Percentiles rank a stretch among this genome's conserved stretches.
These are phyloP conservation scores for Melanostoma scalare DNA, from an alignment of 2,888 invertebrate species.

Conservation along the genomic window DNA sequence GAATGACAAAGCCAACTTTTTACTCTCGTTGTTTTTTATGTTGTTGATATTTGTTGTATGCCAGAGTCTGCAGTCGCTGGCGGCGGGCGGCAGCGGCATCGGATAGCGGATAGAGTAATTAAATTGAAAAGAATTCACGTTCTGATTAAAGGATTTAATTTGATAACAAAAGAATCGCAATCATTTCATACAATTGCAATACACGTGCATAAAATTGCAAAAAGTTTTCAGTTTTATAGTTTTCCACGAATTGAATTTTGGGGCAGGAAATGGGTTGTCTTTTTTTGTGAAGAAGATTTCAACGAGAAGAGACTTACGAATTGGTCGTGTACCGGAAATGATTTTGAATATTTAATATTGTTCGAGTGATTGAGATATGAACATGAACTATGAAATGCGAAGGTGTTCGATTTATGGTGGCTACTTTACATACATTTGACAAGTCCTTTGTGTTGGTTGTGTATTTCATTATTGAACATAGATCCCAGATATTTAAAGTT, in stretches of 20 bases:
- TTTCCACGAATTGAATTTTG: background rate
- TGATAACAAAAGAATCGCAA: slow-evolving; percentile 42
- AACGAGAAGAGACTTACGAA: too few species aligned
- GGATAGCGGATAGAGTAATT: slow-evolving; percentile 35
- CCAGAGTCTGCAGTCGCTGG: too few species aligned
- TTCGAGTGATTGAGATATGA: too few species aligned
- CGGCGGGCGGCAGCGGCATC: too few species aligned
- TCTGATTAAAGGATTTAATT: slow-evolving; percentile 68
- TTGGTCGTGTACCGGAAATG: too few species aligned
- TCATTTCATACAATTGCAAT: slow-evolving; percentile 21
- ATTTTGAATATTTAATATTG: too few species aligned
- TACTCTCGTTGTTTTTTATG: slow-evolving; percentile 8
- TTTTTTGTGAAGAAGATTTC: background rate
- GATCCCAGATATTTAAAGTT: too few species aligned
- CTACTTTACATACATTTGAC: too few species aligned
- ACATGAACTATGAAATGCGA: too few species aligned
- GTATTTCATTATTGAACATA: too few species aligned
- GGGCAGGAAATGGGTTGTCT: background rate
- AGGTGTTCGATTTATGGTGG: too few species aligned
- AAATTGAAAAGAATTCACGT: slow-evolving; percentile 57
- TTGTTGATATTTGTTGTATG: background rate
- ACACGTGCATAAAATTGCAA: slow-evolving; percentile 10
- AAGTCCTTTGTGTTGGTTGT: too few species aligned
- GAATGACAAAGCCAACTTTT: slow-evolving; percentile 34
- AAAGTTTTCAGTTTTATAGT: slow-evolving; percentile 6